Base-by-base conservation (phyloP, 1,140 invertebrate species). In the Drosophila pseudoananassae region DNA sequence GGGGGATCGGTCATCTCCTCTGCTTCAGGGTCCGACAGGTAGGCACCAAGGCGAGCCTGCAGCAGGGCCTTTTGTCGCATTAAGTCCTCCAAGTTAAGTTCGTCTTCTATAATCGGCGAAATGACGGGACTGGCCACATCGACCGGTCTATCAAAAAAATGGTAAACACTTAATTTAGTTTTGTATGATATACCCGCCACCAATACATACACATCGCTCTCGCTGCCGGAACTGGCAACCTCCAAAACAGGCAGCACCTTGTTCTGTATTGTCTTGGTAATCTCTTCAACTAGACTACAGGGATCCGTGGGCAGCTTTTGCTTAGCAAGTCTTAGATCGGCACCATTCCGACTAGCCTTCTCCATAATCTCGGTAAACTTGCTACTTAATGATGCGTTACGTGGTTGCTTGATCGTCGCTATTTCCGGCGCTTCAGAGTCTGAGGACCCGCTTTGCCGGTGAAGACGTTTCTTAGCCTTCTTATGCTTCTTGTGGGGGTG, bases 61-160 rank as follows among this genome's bases (percentile, higher is more conserved):
- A 95, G 90, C 15, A 95, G 76, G 90, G 96, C 96, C 92, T 97
- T 97, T 91, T 97, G 96, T 80, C 95, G 95, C 96, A 97, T 97
- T 61, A 98, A 92, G 70, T 97, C 97, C 90, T 97, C 97, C 6
- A 97, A 92, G 92, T 97, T 97, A 63, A 97, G 95, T 77, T 97
- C 97, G 85, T 97, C 96, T 91, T 97, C 96, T 56, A 96, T 95
- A 25, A 96, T 94, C 7, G 63, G 46, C 5, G 94, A 93, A 55
- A 96, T 94, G 80, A 96, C 95, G 27, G 96, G 96, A 69, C 95
- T 96, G 72, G 95, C 95, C 73, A 94, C 94, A 87, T 96, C 96
- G 55, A 95, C 93, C 31, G 76, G 74, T 25, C 78, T 95, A n/a
- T 36, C 3, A 36, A 4, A 88, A 68, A 94, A 94, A 63, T 5